Base-by-base conservation (phyloP, 2,888 invertebrate species). In the Drosophila borborema region DNA sequence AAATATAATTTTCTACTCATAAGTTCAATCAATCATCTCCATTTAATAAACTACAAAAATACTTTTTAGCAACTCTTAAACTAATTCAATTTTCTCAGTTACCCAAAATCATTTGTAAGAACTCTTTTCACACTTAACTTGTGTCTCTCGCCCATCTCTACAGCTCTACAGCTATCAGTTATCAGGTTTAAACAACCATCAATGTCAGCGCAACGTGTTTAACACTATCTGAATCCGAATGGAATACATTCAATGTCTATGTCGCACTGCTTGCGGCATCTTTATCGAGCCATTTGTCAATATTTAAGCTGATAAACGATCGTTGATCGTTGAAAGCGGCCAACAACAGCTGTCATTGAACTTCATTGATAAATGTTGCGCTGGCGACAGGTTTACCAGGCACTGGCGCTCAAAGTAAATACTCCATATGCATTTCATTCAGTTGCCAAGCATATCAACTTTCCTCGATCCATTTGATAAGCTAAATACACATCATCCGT, bases 331-430 rank as follows among this genome's bases (percentile, higher is more conserved):
- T 28, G 74, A 86, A 74, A 70, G 73, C 80, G 66, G 43, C 66
- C 72, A 76, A 65, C 72, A 77, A 65, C 72, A 80, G 77, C 86
- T 86, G 86, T 86, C 86, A 90, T 86, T 86, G 86, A 86, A 86
- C 86, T 86, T 86, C 90, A 86, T 90, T 88, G 89, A 86, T 88
- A 86, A 90, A 86, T 86, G 56, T 31, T 46, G 46, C 18, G 16
- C 28, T 36, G 61, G 49, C 63, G 63, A 71, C 74, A 54, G 66
- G 67, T 64, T 64, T 63, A 49, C 38, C 70, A 58, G 38, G 43
- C 48, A 51, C 72, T 53, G 66, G 64, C 55, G 51, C 77, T 59
- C 68, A 60, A 56, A 43, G 41, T 18, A 54, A 61, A 74, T n/a
- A 63, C 59, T 18, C 36, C 23, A 53, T 49, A 31, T 58, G 63